These are phyloP conservation scores for Hirtodrosophila cameraria DNA, from an alignment of 2,888 invertebrate genomes.

Conservation along the genomic window DNA sequence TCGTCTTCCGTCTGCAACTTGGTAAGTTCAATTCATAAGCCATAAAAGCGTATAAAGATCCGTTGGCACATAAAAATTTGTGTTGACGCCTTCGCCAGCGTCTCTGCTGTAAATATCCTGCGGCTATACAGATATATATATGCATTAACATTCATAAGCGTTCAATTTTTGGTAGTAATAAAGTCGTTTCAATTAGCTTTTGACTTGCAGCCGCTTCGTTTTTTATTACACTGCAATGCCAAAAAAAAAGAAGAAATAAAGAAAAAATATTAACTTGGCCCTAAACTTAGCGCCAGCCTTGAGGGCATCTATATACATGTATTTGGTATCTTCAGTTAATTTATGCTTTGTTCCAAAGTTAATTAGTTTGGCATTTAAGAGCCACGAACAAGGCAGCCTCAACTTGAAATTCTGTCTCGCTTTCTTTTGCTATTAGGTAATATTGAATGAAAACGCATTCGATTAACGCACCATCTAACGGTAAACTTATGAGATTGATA, in stretches of 20 bases:
- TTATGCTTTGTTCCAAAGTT: conserved; percentile 39
- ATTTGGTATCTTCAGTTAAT: conserved; percentile 12
- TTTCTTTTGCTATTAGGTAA: conserved; percentile 51
- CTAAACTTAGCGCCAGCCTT: conserved; percentile 65
- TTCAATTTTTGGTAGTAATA: conserved; percentile 65
- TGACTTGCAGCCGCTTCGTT: conserved; percentile 38
- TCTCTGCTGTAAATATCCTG: conserved; percentile 38
- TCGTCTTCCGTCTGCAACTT: conserved; percentile 26
- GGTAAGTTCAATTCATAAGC: conserved; percentile 54
- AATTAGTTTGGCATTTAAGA: conserved; percentile 57
- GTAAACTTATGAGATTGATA: conserved; percentile 68
- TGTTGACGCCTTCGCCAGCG: conserved; percentile 67
- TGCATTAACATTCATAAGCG: conserved; percentile 10
- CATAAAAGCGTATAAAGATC: conserved; percentile 50
- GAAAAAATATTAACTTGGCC: conserved; percentile 18
- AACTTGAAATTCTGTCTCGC: conserved; percentile 3
- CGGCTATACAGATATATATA: conserved; percentile 22
- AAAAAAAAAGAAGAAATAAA: conserved; percentile 4
- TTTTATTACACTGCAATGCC: conserved; percentile 24
- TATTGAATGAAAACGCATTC: conserved; percentile 36
- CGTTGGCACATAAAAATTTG: conserved; percentile 71
- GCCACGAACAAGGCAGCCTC: conserved; percentile 5
- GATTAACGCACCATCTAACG: conserved; percentile 71
- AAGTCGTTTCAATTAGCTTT: conserved; percentile 73
- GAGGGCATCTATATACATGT: conserved; percentile 26